Percentiles rank a stretch among this genome's conserved stretches.
Conservation (phyloP, 2,113 vertebrate genomes). For the Calcarius ornatus region DNA sequence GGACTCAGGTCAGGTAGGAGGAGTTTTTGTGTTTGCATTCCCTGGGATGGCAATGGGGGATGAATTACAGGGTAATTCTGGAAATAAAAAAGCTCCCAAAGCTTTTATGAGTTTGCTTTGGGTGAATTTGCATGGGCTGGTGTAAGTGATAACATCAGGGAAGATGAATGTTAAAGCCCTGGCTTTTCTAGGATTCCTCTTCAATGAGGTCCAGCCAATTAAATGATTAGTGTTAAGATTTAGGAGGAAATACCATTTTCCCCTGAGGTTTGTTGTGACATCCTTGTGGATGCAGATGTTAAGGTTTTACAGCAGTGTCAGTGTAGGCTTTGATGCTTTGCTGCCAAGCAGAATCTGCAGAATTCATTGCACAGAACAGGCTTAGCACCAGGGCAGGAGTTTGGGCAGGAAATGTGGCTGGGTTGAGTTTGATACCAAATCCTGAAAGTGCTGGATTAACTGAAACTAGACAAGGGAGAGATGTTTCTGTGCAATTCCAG, state of each 20-base stretch:
- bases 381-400: not conserved
- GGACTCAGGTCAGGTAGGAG: not conserved
- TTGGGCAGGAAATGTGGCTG: not conserved
- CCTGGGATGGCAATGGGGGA: not conserved
- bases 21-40: not conserved
- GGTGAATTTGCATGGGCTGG: not conserved
- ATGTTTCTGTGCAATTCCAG: too few species aligned
- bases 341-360: not conserved
- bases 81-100: too few species aligned
- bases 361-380: not conserved
- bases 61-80: not conserved
- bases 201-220: not conserved
- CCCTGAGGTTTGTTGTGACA: not conserved
- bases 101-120: not conserved
- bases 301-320: not conserved
- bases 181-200: not conserved
- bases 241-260: not conserved
- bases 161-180: not conserved
- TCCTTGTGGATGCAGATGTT: not conserved
- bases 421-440: not conserved
- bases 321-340: not conserved
- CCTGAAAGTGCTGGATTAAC: not conserved
- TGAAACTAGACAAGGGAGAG: not conserved
- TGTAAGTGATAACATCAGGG: not conserved
- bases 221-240: not conserved